Base-by-base conservation (phyloP, 2,888 invertebrate species). In the Mechanitis messenoides region DNA sequence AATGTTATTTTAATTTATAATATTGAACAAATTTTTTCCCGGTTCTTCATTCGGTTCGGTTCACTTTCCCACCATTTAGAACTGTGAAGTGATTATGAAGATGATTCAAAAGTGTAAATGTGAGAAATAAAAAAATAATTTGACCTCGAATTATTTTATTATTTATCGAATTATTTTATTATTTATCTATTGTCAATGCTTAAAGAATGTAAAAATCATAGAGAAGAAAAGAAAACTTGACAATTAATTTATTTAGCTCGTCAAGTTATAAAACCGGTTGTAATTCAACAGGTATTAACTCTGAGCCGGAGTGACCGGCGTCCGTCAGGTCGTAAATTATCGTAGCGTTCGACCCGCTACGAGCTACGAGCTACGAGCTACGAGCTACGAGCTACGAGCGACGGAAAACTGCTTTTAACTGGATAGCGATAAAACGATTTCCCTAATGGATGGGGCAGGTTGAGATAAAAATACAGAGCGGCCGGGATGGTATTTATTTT, bases 281-380 rank as follows among this genome's bases (percentile, higher is more conserved):
- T 89, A 87, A 89, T 83, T 89, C 89, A 88, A 87, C 88, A 86
- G 87, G 89, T 86, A 88, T 89, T 88, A 78, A 82, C 78, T 69
- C 73, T 78, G 83, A 84, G 79, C 81, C 81, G 70, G 76, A 80
- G 76, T 85, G 85, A 83, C 83, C 87, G 79, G 75, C 78, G 81
- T 77, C 78, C 80, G 76, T 71, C 73, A 74, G 73, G 69, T 70
- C 73, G 72, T 80, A 80, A 83, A 85, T 86, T 84, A 85, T 59
- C 61, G 78, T 78, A 78, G 71, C 77, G 72, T 75, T 73, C 74
- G 75, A 78, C 73, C 74, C 60, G 50, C 57, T 42, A 42, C 42
- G 42, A 2, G 38, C 38, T 38, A 47, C 50, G 55, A 56, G 20
- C 20, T 20, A 20, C 20, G 20, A 58, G 61, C 64, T 66, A 66